Evolutionary conservation across 2,888 invertebrate genomes (phyloP).

Genomic region (Sicus ferrugineus): DNA sequence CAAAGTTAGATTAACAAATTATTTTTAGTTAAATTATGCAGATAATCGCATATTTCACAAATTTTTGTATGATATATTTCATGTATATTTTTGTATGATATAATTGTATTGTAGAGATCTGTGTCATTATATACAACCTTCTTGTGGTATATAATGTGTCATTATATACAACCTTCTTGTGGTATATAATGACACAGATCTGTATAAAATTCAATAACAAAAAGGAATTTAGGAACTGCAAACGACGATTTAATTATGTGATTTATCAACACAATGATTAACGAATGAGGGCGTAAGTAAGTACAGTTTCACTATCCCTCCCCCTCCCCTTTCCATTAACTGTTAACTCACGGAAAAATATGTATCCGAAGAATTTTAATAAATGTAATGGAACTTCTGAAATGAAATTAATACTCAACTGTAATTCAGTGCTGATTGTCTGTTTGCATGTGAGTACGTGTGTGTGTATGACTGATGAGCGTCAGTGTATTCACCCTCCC

Average conservation of each 20-base stretch:
- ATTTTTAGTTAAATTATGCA: too few relatives aligned
- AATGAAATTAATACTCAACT: slow-evolving; percentile 1
- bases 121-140: too few relatives aligned
- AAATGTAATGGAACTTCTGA: slow-evolving; percentile 10
- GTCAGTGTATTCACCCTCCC: background rate
- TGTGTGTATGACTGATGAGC: background rate
- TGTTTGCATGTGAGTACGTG: background rate
- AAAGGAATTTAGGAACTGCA: background rate
- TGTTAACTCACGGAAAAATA: background rate
- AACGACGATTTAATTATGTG: slow-evolving; percentile 10
- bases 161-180: too few relatives aligned
- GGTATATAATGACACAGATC: too few relatives aligned
- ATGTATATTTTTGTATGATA: too few relatives aligned
- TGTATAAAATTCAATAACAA: background rate
- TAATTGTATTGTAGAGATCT: too few relatives aligned
- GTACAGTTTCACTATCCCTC: background rate
- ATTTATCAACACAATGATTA: slow-evolving; percentile 15
- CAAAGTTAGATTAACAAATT: background rate
- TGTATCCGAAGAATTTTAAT: slow-evolving; percentile 1
- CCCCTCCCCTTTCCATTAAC: background rate
- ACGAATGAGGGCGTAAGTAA: background rate
- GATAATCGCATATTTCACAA: too few relatives aligned
- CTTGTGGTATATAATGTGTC: too few relatives aligned
- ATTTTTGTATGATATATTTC: too few relatives aligned
- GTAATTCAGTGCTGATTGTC: slow-evolving; percentile 12